Conservation (phyloP, 1,140 invertebrate species). For the Sweltsa coloradensis region DNA sequence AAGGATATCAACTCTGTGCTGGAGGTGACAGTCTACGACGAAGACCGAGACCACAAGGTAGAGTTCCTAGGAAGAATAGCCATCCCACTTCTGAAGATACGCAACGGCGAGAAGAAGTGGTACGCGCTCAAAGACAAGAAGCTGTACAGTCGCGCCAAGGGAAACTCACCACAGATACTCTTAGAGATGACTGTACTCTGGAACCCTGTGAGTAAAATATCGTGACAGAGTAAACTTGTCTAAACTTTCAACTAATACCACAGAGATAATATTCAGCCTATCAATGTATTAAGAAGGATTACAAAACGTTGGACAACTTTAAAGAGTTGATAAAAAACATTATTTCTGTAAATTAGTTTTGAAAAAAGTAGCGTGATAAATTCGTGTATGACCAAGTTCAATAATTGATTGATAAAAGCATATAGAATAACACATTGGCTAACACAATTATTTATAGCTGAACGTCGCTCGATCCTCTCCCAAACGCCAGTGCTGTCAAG, state of each 20-base stretch:
- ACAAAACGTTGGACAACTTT: background rate
- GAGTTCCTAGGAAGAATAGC: slow-evolving; percentile 93
- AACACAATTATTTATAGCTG: no score
- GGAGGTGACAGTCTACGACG: slow-evolving; percentile 96
- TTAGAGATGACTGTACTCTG: slow-evolving; percentile 86
- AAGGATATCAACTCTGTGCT: slow-evolving; percentile 94
- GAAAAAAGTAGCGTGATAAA: no score
- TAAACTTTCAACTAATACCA: no score
- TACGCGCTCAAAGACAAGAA: slow-evolving; percentile 96
- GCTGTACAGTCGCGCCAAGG: slow-evolving; percentile 74
- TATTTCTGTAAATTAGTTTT: no score
- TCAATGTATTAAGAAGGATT: background rate
- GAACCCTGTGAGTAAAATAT: slow-evolving; percentile 66
- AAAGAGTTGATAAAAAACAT: background rate
- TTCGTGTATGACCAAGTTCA: no score
- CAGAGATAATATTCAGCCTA: no score
- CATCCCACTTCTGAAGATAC: slow-evolving; percentile 77
- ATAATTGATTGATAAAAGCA: no score
- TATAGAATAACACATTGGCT: no score
- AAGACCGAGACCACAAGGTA: slow-evolving; percentile 95
- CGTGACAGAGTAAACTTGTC: no score
- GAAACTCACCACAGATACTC: slow-evolving; percentile 77
- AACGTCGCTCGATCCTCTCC: no score
- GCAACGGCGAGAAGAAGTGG: slow-evolving; percentile 89
- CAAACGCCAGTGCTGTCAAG: no score